phyloP scores from a whole-genome alignment of 2,888 invertebrate species.

The Lordiphosa fenestrarum region DNA sequence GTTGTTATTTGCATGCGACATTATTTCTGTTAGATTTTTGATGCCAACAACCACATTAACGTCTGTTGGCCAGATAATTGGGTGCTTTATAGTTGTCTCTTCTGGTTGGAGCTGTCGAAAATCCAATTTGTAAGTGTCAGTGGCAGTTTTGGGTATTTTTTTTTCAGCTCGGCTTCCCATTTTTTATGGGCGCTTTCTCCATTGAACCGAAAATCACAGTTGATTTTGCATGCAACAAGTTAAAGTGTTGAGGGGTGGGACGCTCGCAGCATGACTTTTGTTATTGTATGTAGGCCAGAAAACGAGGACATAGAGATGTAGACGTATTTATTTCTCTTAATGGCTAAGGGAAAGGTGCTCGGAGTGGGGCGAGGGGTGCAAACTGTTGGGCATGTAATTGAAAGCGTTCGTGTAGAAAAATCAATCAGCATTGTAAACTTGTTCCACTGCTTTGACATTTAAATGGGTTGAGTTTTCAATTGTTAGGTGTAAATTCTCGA shows the following conservation, averaged over 20 bases:
- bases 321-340: conserved; percentile 56
- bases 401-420: conserved; percentile 58
- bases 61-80: conserved; percentile 51
- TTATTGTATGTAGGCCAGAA: conserved; percentile 31
- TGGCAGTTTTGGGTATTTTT: conserved; percentile 51
- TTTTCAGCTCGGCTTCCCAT: conserved; percentile 8
- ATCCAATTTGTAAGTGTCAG: conserved; percentile 72
- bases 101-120: conserved; percentile 37
- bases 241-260: conserved; percentile 6
- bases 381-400: conserved; percentile 38
- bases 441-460: conserved; percentile 21
- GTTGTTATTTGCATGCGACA: conserved; percentile 73
- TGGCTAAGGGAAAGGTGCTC: conserved; percentile 6
- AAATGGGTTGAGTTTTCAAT: conserved; percentile 30
- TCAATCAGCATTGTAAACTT: conserved; percentile 50
- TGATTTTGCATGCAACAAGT: conserved; percentile 67
- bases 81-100: conserved; percentile 25
- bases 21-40: conserved; percentile 57
- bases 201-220: conserved; percentile 64
- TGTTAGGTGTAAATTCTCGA: not conserved
- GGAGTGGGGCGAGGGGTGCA: not conserved
- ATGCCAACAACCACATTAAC: conserved; percentile 35
- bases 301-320: conserved; percentile 16
- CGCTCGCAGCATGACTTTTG: conserved; percentile 56
- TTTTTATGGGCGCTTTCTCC: conserved; percentile 62